Evolutionary conservation across 2,797 vertebrate genomes (phyloP).

Genomic region (Artibeus lituratus): DNA sequence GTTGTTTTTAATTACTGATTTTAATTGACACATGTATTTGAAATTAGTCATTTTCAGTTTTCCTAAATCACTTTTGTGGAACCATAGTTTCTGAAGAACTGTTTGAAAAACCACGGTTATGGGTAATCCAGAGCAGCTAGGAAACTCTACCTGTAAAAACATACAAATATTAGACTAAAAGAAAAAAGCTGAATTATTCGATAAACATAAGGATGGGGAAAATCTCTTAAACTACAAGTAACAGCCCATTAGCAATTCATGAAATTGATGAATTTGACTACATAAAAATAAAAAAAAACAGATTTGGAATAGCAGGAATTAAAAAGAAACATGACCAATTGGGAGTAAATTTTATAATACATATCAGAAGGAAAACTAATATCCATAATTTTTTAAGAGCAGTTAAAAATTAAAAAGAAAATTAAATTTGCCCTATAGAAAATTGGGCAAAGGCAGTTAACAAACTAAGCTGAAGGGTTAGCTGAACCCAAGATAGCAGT

Average conservation of each 20-base stretch:
- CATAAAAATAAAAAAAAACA: background rate
- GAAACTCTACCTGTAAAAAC: background rate
- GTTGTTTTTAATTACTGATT: slow-evolving; percentile 26
- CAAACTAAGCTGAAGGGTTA: background rate
- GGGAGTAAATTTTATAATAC: background rate
- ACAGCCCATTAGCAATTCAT: background rate
- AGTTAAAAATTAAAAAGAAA: background rate
- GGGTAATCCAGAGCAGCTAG: background rate
- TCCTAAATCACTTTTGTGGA: background rate
- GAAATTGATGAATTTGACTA: background rate
- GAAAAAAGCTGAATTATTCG: background rate
- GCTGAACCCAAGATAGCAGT: background rate
- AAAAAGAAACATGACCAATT: background rate
- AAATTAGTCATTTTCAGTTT: background rate
- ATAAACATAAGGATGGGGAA: background rate
- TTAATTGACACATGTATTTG: slow-evolving; percentile 22
- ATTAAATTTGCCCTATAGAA: background rate
- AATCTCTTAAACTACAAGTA: background rate
- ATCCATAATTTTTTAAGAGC: background rate
- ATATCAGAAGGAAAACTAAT: background rate
- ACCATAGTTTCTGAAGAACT: background rate
- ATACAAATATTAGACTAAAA: background rate
- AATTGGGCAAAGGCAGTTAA: background rate
- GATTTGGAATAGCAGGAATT: background rate
- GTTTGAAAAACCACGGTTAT: background rate